phyloP scores from a whole-genome alignment of 1,140 invertebrate genomes.

The Brachionus manjavacas region DNA sequence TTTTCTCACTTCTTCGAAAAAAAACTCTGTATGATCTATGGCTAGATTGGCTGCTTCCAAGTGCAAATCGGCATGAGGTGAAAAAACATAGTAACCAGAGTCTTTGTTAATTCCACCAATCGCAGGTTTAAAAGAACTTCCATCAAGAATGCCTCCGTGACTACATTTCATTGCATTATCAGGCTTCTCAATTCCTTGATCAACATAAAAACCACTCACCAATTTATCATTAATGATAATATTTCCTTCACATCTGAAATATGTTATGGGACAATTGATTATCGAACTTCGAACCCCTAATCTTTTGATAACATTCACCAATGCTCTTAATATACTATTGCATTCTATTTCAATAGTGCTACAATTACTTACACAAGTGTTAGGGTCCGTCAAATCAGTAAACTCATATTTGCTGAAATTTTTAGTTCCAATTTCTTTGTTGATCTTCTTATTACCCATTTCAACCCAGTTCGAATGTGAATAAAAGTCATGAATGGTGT shows the following conservation, averaged over 20 bases:
- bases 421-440: not conserved
- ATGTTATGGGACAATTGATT: conserved; percentile 8
- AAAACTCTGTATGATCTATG: conserved; percentile 5
- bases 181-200: conserved; percentile 13
- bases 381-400: not conserved
- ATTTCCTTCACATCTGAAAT: conserved; percentile 27
- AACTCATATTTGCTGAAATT: not conserved
- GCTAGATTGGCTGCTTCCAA: conserved; percentile 8
- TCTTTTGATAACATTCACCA: not conserved
- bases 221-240: not conserved
- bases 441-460: conserved; percentile 28
- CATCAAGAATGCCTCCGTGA: conserved; percentile 37
- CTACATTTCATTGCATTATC: conserved; percentile 14
- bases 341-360: not conserved
- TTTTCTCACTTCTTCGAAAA: not conserved
- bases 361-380: not conserved
- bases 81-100: not conserved
- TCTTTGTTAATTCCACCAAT: conserved; percentile 40
- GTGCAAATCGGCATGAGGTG: conserved; percentile 19
- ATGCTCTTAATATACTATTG: not conserved
- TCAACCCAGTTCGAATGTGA: conserved; percentile 42
- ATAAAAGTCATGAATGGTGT: conserved; percentile 43
- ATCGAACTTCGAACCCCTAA: not conserved
- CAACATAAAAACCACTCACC: not conserved
- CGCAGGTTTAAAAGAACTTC: not conserved